Evolutionary conservation across 2,113 vertebrate genomes (phyloP), one percentile per base, ranked within the genome.

Genomic region (Elephantulus edwardii): DNA sequence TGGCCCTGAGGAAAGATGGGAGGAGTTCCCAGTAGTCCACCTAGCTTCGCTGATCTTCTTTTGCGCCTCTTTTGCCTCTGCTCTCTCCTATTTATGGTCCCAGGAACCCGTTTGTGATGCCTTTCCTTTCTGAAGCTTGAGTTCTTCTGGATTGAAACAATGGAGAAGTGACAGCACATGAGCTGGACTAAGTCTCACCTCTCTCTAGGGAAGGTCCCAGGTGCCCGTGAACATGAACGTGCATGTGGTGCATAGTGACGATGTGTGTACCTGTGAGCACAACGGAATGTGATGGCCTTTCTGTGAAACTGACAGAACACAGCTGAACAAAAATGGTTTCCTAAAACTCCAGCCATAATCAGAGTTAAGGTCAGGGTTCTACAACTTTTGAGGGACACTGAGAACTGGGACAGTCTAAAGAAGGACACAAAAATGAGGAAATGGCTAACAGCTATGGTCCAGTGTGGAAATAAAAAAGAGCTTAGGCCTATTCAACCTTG

Each of bases 381-480:
- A 76, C 88, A 70, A 42, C 58, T 94, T 93, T 88, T 62, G 77
- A 83, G 72, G 80, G n/a, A 90, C 86, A 74, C 17, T 72, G 86
- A 64, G 83, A 88, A 77, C 77, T 86, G 50, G 92, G 86, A 88
- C 52, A 80, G 76, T 60, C 90, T 91, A 93, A 88, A 72, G 38
- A 50, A 79, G 35, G 83, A 94, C 50, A 46, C 40, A 90, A 80
- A 91, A 87, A 58, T n/a, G 76, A 92, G 72, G 85, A 95, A 95
- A 90, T 83, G 50, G 78, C 93, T 90, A 68, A 78, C 46, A 50
- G 72, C 46, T 52, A 38, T 6, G 5, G 79, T 64, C 86, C 79
- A 74, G 33, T 58, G 83, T 58, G 64, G 72, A 68, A 85, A 91
- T 91, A 71, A 93, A 75, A 93, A 91, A 86, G 52, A 48, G 28